phyloP scores from a whole-genome alignment of 92 coral and sea anemone genomes.

The Pocillopora grandis region DNA sequence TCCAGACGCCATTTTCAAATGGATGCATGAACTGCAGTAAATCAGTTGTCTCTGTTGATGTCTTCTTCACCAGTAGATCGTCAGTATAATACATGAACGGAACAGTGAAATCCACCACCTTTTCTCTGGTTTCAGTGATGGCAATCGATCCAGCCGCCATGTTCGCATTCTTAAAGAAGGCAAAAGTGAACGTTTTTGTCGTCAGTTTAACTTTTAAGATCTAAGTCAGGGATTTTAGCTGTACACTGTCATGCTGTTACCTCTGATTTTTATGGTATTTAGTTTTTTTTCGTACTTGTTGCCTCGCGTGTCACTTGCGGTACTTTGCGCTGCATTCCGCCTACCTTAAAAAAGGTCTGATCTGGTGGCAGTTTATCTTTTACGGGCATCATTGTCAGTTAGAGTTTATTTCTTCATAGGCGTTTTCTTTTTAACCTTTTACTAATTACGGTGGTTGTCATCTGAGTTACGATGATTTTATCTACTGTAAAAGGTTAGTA shows the following conservation, averaged over 20 bases:
- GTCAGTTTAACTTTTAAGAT: neutral
- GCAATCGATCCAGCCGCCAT: conserved; percentile 71
- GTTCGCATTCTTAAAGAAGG: conserved; percentile 58
- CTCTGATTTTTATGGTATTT: conserved; percentile 23
- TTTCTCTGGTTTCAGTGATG: conserved; percentile 59
- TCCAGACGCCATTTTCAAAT: conserved; percentile 63
- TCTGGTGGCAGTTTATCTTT: conserved; percentile 46
- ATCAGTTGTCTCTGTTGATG: neutral
- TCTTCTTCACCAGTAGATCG: conserved; percentile 52
- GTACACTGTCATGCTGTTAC: neutral
- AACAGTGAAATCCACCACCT: conserved; percentile 56
- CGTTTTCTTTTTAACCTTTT: too few species aligned
- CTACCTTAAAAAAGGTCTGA: neutral
- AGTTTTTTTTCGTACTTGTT: conserved; percentile 61
- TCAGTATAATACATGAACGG: conserved; percentile 67
- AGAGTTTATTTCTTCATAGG: too few species aligned
- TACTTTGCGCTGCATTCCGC: too few species aligned
- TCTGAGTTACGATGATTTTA: too few species aligned
- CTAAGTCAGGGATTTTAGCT: neutral
- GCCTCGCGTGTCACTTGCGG: conserved; percentile 45
- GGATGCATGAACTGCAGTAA: conserved; percentile 67
- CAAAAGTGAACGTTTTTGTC: neutral
- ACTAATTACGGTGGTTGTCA: too few species aligned
- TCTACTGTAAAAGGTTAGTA: too few species aligned
- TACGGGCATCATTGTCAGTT: conserved; percentile 2